A percentile compares a stretch with the other conserved stretches of the same genome.
Evolutionary conservation across 2,888 invertebrate species (phyloP).

Genomic region (Philonicus albiceps): DNA sequence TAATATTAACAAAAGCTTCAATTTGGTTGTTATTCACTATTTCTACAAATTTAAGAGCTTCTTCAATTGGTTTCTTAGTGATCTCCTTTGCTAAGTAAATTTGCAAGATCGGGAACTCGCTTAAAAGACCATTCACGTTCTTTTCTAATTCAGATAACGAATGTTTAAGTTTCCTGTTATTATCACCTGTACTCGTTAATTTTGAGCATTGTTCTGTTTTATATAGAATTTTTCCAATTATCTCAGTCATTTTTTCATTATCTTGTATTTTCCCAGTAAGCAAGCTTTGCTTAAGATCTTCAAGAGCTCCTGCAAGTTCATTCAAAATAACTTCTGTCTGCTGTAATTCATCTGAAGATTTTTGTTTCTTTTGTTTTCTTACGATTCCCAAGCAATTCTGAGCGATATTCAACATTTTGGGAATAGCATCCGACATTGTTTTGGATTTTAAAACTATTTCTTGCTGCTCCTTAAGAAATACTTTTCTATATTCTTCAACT

Average conservation of each 20-base stretch:
- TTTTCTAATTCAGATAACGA: neutral
- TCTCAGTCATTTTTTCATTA: neutral
- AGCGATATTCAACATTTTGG: slow-evolving; percentile 2
- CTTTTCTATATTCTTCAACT: neutral
- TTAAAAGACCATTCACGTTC: neutral
- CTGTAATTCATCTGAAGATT: neutral
- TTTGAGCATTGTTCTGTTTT: slow-evolving; percentile 7
- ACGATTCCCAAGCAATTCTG: slow-evolving; percentile 7
- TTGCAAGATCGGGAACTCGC: slow-evolving; percentile 4
- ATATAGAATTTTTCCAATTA: neutral
- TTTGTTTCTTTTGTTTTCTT: neutral
- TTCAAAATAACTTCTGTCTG: neutral
- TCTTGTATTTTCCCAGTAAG: neutral
- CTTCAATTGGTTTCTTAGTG: neutral
- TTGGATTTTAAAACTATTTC: neutral
- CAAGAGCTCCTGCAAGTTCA: neutral
- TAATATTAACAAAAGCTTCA: neutral
- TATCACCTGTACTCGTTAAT: neutral
- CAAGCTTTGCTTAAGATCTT: neutral
- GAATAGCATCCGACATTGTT: neutral
- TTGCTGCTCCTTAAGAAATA: slow-evolving; percentile 16
- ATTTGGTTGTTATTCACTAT: neutral
- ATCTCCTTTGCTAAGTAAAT: slow-evolving; percentile 14
- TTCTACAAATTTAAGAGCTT: neutral
- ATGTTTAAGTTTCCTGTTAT: neutral